These are phyloP conservation scores for Zygogramma bicolorata DNA, from an alignment of 2,888 invertebrate species.

Conservation along the genomic window DNA sequence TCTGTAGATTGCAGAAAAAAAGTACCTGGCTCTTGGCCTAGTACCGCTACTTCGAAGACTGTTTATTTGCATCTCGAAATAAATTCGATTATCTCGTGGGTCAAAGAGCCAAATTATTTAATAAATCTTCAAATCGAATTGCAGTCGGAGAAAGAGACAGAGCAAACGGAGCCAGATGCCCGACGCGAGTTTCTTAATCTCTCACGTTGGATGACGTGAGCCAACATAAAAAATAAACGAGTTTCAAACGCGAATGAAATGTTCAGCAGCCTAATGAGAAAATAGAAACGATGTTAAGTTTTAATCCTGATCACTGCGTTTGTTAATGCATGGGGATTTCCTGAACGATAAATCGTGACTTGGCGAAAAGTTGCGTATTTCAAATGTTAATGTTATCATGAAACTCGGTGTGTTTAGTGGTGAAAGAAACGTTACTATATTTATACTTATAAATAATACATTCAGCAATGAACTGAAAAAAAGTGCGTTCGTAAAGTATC, in stretches of 20 bases:
- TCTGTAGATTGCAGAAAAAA: too few species aligned
- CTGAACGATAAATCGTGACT: too few species aligned
- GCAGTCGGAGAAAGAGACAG: neutral
- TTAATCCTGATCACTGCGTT: too few species aligned
- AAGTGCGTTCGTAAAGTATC: too few species aligned
- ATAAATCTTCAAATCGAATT: constrained; percentile 1
- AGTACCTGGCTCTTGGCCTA: neutral
- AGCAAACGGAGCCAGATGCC: neutral
- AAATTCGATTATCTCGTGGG: neutral
- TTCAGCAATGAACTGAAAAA: too few species aligned
- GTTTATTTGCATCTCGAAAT: neutral
- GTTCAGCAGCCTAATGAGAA: neutral
- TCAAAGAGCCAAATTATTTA: neutral
- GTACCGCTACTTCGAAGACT: neutral
- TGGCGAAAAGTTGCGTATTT: too few species aligned
- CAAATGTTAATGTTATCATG: too few species aligned
- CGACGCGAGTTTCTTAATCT: neutral
- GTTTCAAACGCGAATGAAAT: neutral
- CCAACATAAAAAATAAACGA: neutral
- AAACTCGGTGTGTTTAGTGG: too few species aligned
- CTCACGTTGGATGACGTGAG: neutral
- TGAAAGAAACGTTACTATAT: too few species aligned
- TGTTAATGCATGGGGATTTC: too few species aligned
- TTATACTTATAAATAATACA: too few species aligned
- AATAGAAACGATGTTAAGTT: neutral